Conservation (phyloP, 2,888 invertebrate genomes). For the Acleris sparsana region DNA sequence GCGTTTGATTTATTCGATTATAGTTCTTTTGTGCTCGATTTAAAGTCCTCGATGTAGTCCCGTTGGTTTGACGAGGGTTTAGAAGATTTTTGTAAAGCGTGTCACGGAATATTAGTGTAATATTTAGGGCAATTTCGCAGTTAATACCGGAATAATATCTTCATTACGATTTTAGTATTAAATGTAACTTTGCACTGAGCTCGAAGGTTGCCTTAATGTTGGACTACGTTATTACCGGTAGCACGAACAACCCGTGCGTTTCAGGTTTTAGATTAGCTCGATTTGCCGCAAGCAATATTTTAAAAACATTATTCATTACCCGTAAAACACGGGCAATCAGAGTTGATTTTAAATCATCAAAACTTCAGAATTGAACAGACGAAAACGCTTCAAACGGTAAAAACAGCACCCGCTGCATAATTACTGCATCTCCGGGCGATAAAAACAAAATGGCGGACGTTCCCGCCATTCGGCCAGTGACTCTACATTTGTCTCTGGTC, state of each 20-base stretch:
- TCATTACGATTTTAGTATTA: slow-evolving; percentile 48
- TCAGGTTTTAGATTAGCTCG: slow-evolving; percentile 15
- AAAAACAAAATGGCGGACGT: slow-evolving; percentile 53
- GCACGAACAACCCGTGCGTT: slow-evolving; percentile 23
- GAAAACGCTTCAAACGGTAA: background rate
- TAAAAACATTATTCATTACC: slow-evolving; percentile 11
- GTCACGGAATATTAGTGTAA: slow-evolving; percentile 45
- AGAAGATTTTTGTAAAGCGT: slow-evolving; percentile 42
- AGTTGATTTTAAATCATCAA: background rate
- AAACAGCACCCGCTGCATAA: slow-evolving; percentile 12
- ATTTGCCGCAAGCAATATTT: slow-evolving; percentile 5
- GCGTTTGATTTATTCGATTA: slow-evolving; percentile 14
- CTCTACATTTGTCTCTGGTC: slow-evolving; percentile 70
- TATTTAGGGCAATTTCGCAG: slow-evolving; percentile 47
- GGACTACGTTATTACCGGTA: slow-evolving; percentile 27
- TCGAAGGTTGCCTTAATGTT: slow-evolving; percentile 20
- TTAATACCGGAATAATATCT: slow-evolving; percentile 51
- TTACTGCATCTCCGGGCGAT: slow-evolving; percentile 30
- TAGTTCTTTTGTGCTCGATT: slow-evolving; percentile 12
- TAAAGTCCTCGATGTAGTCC: slow-evolving; percentile 4
- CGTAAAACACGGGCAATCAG: background rate
- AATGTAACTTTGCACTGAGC: slow-evolving; percentile 41
- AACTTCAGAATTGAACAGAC: background rate
- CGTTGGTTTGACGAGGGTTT: background rate
- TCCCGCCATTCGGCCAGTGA: slow-evolving; percentile 43